Conservation (phyloP, 1,140 invertebrate genomes). For the Neodiprion fabricii region DNA sequence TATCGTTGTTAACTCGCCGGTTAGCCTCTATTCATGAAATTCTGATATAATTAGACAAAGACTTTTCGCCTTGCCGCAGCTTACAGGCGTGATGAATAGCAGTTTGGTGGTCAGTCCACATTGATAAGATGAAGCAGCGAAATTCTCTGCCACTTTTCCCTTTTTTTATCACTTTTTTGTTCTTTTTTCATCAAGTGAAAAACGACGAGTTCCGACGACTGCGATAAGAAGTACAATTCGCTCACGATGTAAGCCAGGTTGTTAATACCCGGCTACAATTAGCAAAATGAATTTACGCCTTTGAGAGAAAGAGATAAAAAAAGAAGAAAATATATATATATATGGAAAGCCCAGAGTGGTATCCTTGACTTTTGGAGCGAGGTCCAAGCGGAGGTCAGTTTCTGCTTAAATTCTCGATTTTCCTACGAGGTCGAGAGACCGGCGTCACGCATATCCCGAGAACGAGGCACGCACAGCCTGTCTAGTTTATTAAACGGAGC, state of each 20-base stretch:
- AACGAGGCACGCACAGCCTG: neutral
- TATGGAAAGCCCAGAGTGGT: neutral
- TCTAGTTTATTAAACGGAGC: constrained; percentile 5
- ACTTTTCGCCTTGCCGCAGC: too few relatives aligned
- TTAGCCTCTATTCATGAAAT: too few relatives aligned
- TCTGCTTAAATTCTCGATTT: too few relatives aligned
- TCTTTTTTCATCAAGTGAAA: neutral
- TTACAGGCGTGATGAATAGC: too few relatives aligned
- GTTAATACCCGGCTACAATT: neutral
- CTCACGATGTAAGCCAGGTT: neutral
- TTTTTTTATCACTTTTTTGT: neutral
- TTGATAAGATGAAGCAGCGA: too few relatives aligned
- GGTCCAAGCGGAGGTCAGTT: too few relatives aligned
- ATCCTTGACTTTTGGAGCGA: neutral
- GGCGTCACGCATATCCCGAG: neutral
- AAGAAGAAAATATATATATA: too few relatives aligned
- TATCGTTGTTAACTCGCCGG: too few relatives aligned
- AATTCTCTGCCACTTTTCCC: neutral
- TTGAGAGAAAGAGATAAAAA: neutral
- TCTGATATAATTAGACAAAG: too few relatives aligned
- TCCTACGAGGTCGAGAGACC: neutral
- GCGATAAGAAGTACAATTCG: neutral
- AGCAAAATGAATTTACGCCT: neutral
- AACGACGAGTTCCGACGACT: neutral
- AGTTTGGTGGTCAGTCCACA: too few relatives aligned